Conservation (phyloP, 2,888 invertebrate species). For the Drosophila nr. perissopoda region DNA sequence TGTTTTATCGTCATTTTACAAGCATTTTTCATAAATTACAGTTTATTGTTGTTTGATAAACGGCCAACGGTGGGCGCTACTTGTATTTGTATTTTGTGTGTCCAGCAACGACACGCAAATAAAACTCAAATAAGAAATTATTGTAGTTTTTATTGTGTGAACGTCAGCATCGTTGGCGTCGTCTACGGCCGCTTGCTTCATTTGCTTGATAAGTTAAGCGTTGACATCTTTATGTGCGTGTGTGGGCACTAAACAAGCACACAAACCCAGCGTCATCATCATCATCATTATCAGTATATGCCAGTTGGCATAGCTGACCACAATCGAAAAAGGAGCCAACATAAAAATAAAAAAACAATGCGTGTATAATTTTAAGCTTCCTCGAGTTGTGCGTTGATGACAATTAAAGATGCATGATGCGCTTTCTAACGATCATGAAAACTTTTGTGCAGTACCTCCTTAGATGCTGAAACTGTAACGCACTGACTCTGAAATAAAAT, state of each 20-base stretch:
- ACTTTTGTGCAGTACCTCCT: constrained; percentile 25
- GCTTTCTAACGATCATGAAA: constrained; percentile 54
- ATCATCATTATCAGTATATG: constrained; percentile 22
- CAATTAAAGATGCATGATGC: constrained; percentile 65
- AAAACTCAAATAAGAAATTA: constrained; percentile 74
- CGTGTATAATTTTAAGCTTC: constrained; percentile 44
- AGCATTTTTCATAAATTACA: constrained; percentile 83
- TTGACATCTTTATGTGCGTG: constrained; percentile 79
- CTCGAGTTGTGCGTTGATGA: constrained; percentile 44
- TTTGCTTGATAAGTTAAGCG: constrained; percentile 74
- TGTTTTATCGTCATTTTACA: constrained; percentile 80
- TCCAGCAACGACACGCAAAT: constrained; percentile 73
- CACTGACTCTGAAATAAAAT: neutral
- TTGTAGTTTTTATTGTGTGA: constrained; percentile 75
- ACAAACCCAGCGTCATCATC: constrained; percentile 45
- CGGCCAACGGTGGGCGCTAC: constrained; percentile 81
- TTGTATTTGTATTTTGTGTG: constrained; percentile 63
- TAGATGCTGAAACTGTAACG: constrained; percentile 7
- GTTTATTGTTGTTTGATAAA: constrained; percentile 83
- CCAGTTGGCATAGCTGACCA: constrained; percentile 26
- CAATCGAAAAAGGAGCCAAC: constrained; percentile 44
- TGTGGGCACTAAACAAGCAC: constrained; percentile 74
- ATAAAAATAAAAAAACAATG: constrained; percentile 59
- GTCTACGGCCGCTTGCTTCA: constrained; percentile 37
- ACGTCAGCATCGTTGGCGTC: constrained; percentile 60